These are phyloP conservation scores for Urechis unicinctus DNA, from an alignment of 2,888 invertebrate genomes.

Conservation along the genomic window DNA sequence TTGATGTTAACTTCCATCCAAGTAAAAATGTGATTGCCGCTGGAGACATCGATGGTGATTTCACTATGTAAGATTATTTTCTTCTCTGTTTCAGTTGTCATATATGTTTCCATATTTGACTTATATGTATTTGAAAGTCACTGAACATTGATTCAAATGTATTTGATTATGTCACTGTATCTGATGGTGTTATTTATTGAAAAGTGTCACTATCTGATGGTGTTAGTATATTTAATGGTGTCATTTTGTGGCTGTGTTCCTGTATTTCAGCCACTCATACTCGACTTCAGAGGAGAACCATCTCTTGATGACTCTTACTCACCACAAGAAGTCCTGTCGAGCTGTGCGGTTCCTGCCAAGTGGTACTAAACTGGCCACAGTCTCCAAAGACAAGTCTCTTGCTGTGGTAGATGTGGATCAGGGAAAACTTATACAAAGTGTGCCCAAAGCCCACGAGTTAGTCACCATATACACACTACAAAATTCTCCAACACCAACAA, in stretches of 20 bases:
- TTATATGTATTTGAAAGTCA: too few species aligned
- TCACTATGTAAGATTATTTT: constrained; percentile 58
- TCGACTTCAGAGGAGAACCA: constrained; percentile 29
- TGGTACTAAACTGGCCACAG: constrained; percentile 52
- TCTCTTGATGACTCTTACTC: constrained; percentile 30
- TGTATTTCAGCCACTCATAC: constrained; percentile 33
- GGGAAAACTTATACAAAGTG: constrained; percentile 66
- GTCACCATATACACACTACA: too few species aligned
- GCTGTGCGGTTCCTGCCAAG: constrained; percentile 52
- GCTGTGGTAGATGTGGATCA: constrained; percentile 74
- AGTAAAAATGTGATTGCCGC: constrained; percentile 68
- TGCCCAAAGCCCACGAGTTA: constrained; percentile 73
- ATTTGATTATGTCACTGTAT: too few species aligned
- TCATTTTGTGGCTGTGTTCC: too few species aligned
- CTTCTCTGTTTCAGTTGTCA: neutral
- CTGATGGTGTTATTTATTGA: too few species aligned
- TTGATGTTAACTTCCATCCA: constrained; percentile 77
- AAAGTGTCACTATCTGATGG: too few species aligned
- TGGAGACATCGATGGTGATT: constrained; percentile 70
- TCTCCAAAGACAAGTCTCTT: constrained; percentile 73
- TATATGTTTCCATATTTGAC: neutral
- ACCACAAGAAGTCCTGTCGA: constrained; percentile 73
- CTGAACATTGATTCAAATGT: too few species aligned
- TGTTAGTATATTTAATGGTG: too few species aligned
- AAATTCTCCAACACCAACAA: too few species aligned